Conservation (phyloP, 2,113 vertebrate genomes). For the Aptenodytes forsteri region DNA sequence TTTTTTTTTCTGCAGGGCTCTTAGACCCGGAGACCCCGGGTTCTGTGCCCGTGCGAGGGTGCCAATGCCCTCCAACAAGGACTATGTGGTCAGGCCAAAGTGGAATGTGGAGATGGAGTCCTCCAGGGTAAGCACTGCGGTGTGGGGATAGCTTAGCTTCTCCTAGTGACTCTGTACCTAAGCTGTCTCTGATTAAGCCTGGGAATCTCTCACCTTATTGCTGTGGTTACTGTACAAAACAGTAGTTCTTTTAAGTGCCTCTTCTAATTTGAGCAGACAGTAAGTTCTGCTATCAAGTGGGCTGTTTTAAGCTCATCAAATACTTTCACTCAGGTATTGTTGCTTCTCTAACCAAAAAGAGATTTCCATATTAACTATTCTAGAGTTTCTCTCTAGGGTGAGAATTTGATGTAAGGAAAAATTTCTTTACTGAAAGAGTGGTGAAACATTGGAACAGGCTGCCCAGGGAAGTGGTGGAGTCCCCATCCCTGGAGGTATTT, state of each 20-base stretch:
- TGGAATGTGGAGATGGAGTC: conserved; percentile 96
- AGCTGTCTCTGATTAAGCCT: not conserved
- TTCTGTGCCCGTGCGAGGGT: conserved; percentile 95
- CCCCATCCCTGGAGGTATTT: too few relatives aligned
- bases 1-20: conserved; percentile 76
- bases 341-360: not conserved
- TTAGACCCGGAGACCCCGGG: conserved; percentile 93
- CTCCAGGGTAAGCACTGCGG: conserved; percentile 82
- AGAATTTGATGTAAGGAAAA: too few relatives aligned
- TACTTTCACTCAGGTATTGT: not conserved
- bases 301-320: not conserved
- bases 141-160: not conserved
- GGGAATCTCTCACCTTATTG: not conserved
- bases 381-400: not conserved
- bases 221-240: not conserved
- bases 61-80: conserved; percentile 97
- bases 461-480: too few relatives aligned
- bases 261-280: not conserved
- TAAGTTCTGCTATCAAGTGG: not conserved
- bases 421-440: too few relatives aligned
- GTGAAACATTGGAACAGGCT: too few relatives aligned
- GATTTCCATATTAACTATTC: not conserved
- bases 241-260: not conserved
- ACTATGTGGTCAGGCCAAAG: conserved; percentile 97
- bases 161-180: not conserved